phyloP scores from a whole-genome alignment of 2,888 invertebrate species.

The Aphodius sticticus region DNA sequence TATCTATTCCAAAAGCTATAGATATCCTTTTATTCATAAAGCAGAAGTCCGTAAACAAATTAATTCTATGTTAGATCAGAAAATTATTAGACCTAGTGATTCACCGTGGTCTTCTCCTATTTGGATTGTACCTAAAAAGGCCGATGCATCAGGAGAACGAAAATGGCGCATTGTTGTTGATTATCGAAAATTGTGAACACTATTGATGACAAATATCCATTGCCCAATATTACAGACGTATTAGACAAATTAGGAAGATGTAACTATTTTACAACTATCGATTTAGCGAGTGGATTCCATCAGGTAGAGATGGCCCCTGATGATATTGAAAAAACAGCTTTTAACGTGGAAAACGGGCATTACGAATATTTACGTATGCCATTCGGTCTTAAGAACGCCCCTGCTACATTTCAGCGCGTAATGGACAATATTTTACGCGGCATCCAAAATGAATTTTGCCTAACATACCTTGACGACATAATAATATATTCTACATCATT shows the following conservation, averaged over 20 bases:
- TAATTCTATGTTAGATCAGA: conserved; percentile 38
- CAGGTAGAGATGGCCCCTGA: conserved; percentile 46
- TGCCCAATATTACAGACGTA: conserved; percentile 34
- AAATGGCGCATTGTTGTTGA: conserved; percentile 39
- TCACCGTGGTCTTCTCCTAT: conserved; percentile 45
- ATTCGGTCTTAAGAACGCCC: conserved; percentile 37
- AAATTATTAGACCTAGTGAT: conserved; percentile 43
- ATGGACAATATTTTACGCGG: conserved; percentile 41
- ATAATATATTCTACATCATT: conserved; percentile 37
- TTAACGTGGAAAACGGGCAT: no score
- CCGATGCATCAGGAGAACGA: conserved; percentile 39
- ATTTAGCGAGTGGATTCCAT: conserved; percentile 50
- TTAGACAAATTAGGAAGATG: conserved; percentile 39
- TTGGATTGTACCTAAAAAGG: conserved; percentile 47
- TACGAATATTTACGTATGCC: conserved; percentile 45
- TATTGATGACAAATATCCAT: conserved; percentile 48
- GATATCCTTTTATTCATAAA: conserved; percentile 48
- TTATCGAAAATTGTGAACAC: conserved; percentile 37
- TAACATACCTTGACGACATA: conserved; percentile 45
- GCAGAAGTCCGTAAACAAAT: conserved; percentile 47
- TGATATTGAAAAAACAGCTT: no score
- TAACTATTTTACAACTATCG: conserved; percentile 47
- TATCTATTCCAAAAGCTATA: no score
- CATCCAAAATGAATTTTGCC: conserved; percentile 29
- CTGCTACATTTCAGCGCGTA: conserved; percentile 42